These are phyloP conservation scores for Sardina pilchardus DNA, from an alignment of 2,113 vertebrate species.

Conservation along the genomic window DNA sequence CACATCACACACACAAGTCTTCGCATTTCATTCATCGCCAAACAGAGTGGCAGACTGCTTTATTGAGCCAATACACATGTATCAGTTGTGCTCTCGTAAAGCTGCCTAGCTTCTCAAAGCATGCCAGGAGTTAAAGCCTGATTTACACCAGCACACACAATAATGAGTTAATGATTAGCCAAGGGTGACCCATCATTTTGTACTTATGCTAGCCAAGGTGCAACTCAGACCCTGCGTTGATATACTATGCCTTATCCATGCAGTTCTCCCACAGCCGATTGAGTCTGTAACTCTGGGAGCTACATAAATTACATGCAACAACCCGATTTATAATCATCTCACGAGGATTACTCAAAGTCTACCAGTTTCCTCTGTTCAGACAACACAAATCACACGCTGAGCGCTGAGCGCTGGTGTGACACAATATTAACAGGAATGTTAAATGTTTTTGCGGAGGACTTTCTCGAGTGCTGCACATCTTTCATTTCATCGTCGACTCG, in stretches of 20 bases:
- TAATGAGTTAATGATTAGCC: constrained; percentile 52
- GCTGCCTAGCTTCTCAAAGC: constrained; percentile 35
- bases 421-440: constrained; percentile 35
- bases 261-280: constrained; percentile 2
- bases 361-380: constrained; percentile 8
- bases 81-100: constrained; percentile 43
- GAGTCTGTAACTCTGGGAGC: constrained; percentile 13
- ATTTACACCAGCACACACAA: constrained; percentile 40
- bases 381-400: constrained; percentile 29
- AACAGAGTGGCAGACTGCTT: constrained; percentile 27
- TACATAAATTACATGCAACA: constrained; percentile 31
- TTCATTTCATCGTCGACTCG: not conserved
- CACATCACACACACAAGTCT: no score
- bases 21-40: not conserved
- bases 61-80: constrained; percentile 39
- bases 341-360: constrained; percentile 14
- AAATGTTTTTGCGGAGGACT: constrained; percentile 26
- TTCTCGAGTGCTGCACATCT: not conserved
- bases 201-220: constrained; percentile 4
- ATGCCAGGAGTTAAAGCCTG: constrained; percentile 23
- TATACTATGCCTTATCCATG: constrained; percentile 16
- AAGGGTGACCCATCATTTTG: constrained; percentile 33
- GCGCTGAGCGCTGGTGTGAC: not conserved
- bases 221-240: constrained; percentile 13
- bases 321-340: constrained; percentile 42